Percentiles rank a stretch among this genome's conserved stretches.
Evolutionary conservation across 2,113 vertebrate species (phyloP).

Genomic region (Pithys albifrons): DNA sequence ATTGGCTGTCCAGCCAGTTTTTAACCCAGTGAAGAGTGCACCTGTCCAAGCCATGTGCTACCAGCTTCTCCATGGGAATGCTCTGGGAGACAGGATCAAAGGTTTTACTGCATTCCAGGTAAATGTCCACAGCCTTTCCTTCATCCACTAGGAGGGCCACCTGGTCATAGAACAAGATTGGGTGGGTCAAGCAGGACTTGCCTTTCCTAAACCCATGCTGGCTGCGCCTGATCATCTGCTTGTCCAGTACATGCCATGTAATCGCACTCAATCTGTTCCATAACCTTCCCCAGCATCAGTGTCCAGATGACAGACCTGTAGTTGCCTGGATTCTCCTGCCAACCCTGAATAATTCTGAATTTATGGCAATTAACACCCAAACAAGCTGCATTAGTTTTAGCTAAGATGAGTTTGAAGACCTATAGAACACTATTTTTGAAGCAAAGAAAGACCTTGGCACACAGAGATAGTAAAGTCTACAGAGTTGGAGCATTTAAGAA

Average conservation of each 20-base stretch:
- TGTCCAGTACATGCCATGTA: not conserved
- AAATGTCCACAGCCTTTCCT: not conserved
- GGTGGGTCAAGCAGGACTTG: not conserved
- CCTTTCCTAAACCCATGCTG: not conserved
- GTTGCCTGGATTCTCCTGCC: not conserved
- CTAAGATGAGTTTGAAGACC: not conserved
- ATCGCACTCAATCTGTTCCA: not conserved
- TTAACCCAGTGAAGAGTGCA: not conserved
- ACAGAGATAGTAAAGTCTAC: not conserved
- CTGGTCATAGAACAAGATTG: not conserved
- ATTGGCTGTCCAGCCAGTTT: not conserved
- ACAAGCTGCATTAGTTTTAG: not conserved
- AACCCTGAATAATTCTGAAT: not conserved
- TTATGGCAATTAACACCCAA: not conserved
- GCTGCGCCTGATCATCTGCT: not conserved
- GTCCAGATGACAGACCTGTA: not conserved
- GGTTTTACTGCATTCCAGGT: not conserved
- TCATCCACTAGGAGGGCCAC: not conserved
- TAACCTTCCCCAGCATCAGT: fast-evolving
- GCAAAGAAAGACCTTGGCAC: not conserved
- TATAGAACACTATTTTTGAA: not conserved
- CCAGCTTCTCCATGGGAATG: not conserved
- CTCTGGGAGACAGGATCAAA: not conserved
- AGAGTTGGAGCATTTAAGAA: not conserved
- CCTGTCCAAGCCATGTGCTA: not conserved